These are phyloP conservation scores for Linnaemya tessellans DNA, from an alignment of 2,888 invertebrate species.

Conservation along the genomic window DNA sequence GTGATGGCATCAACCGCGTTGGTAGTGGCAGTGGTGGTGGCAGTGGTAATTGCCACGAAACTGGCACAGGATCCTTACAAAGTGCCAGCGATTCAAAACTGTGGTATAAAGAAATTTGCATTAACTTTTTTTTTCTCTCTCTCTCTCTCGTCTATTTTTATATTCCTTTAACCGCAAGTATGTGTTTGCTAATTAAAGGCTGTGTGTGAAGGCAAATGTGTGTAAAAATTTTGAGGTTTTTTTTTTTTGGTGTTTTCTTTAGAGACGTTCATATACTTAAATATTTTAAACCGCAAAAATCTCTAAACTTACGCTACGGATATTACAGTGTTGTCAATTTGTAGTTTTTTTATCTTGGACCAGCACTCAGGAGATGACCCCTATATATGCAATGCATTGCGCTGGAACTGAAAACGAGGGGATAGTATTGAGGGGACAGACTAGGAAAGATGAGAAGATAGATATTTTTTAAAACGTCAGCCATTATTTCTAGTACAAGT, in stretches of 20 bases:
- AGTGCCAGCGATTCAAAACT: constrained; percentile 83
- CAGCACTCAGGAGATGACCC: too few relatives aligned
- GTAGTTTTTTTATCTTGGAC: too few relatives aligned
- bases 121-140: constrained; percentile 67
- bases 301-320: neutral
- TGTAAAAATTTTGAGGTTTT: neutral
- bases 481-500: too few relatives aligned
- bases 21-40: constrained; percentile 82
- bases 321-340: neutral
- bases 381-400: too few relatives aligned
- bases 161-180: constrained; percentile 22
- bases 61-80: constrained; percentile 82
- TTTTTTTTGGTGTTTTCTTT: neutral
- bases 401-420: too few relatives aligned
- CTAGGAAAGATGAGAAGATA: too few relatives aligned
- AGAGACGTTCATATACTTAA: neutral
- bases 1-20: constrained; percentile 82
- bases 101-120: constrained; percentile 79
- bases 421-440: too few relatives aligned
- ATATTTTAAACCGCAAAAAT: neutral
- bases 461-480: too few relatives aligned
- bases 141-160: neutral
- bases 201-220: constrained; percentile 18
- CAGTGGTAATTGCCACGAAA: constrained; percentile 79
- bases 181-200: constrained; percentile 26